Conservation (phyloP, 2,113 vertebrate genomes). For the Camelus bactrianus region DNA sequence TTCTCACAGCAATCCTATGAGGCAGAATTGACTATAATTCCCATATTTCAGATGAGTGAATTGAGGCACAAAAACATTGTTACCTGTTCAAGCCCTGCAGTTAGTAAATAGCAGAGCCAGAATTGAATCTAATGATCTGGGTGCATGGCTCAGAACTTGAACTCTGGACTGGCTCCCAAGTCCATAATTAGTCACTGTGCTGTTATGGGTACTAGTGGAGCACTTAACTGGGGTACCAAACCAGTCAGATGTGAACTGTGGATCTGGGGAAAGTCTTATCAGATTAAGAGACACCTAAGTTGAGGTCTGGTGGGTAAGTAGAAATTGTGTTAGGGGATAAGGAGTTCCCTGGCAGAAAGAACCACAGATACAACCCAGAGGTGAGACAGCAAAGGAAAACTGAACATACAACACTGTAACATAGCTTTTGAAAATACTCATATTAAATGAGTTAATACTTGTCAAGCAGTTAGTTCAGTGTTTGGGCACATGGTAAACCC, state of each 20-base stretch:
- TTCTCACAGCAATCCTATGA: neutral
- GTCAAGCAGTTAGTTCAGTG: neutral
- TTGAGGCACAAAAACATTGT: neutral
- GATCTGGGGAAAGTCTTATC: neutral
- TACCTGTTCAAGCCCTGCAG: neutral
- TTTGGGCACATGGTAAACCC: neutral
- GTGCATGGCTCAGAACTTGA: neutral
- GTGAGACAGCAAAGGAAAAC: neutral
- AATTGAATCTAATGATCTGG: neutral
- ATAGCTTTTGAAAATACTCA: neutral
- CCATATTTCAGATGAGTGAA: neutral
- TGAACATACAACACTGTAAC: neutral
- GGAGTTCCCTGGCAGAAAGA: neutral
- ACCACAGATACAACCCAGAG: neutral
- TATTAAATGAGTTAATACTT: neutral
- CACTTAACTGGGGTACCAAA: neutral
- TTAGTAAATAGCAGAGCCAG: constrained; percentile 15
- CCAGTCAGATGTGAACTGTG: neutral
- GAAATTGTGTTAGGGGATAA: neutral
- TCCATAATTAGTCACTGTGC: neutral
- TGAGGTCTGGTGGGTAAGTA: neutral
- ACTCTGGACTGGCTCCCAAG: neutral
- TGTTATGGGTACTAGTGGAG: neutral
- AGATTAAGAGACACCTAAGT: neutral
- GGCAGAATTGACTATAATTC: neutral